phyloP scores from a whole-genome alignment of 1,140 invertebrate genomes.

The Heliconius hewitsoni region DNA sequence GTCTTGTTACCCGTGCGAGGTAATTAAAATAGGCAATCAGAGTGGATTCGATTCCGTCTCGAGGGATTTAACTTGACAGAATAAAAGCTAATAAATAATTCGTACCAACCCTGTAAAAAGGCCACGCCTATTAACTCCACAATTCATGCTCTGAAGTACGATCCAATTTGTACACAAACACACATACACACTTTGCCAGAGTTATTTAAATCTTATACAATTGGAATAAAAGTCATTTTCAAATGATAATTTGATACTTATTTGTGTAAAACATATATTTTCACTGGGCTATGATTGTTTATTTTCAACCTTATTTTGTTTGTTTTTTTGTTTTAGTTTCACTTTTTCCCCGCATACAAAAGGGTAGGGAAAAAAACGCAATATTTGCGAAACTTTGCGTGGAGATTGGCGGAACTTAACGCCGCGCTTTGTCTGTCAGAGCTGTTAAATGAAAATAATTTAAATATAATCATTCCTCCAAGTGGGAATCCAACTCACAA shows the following conservation, averaged over 20 bases:
- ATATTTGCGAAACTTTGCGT: not conserved
- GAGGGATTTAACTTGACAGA: not conserved
- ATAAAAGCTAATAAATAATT: not conserved
- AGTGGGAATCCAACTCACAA: too few relatives aligned
- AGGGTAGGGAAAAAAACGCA: not conserved
- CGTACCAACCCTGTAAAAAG: conserved; percentile 47
- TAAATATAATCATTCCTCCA: too few relatives aligned
- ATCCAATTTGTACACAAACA: conserved; percentile 61
- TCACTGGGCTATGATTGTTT: not conserved
- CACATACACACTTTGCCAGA: conserved; percentile 39
- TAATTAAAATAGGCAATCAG: too few relatives aligned
- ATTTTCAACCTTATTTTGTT: not conserved
- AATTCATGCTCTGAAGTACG: conserved; percentile 55
- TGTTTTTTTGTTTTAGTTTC: not conserved
- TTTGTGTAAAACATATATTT: conserved; percentile 36
- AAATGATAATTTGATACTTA: conserved; percentile 9
- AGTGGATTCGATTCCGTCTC: too few relatives aligned
- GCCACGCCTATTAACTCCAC: conserved; percentile 61
- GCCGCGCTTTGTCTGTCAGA: not conserved
- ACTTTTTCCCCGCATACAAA: not conserved
- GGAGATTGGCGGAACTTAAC: not conserved
- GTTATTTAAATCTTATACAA: conserved; percentile 18
- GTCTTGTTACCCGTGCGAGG: too few relatives aligned
- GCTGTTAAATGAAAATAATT: too few relatives aligned
- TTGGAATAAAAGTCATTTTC: conserved; percentile 15